Evolutionary conservation across 2,888 invertebrate species (phyloP), one percentile per base, ranked within the genome.

Genomic region (Ernsta delagoae): DNA sequence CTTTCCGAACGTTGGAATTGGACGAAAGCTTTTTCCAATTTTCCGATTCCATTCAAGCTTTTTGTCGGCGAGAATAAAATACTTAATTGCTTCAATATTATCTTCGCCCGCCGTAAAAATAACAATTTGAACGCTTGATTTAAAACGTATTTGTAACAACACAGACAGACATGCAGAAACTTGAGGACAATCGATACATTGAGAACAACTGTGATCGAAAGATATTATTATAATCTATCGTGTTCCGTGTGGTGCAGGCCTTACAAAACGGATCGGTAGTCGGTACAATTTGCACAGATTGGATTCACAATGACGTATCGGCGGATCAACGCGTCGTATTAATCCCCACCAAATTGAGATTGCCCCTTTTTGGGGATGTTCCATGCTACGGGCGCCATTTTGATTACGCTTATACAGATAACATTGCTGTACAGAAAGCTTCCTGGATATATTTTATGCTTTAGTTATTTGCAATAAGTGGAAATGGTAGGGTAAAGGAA

Each of bases 251-350:
- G 39, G n/a, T 16, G 12, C 34, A 9, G 56, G 34, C 34, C 43
- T 12, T 74, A 70, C 71, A 72, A 75, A 81, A 82, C 74, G 74
- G 78, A 85, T 83, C 75, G 80, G 76, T 76, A 79, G 80, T 83
- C 75, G 80, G 76, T 76, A 79, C 80, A 80, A 83, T 86, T 84
- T 79, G 76, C 75, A 73, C 79, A 81, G 83, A 86, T 85, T 83
- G 85, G 82, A 80, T 80, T 79, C 80, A 80, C 79, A 85, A 81
- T 80, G 80, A 74, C 79, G 71, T 72, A 75, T 72, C 70, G 76
- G 72, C 74, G 81, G 80, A 81, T 83, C 82, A 79, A 80, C 81
- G 79, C 74, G 75, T 77, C 78, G 71, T 79, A 85, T 84, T 88
- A 86, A 87, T 86, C 83, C 82, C 77, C 74, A 70, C 75, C 74